These are phyloP conservation scores for Diogma glabrata DNA, from an alignment of 2,888 invertebrate genomes.

Conservation along the genomic window DNA sequence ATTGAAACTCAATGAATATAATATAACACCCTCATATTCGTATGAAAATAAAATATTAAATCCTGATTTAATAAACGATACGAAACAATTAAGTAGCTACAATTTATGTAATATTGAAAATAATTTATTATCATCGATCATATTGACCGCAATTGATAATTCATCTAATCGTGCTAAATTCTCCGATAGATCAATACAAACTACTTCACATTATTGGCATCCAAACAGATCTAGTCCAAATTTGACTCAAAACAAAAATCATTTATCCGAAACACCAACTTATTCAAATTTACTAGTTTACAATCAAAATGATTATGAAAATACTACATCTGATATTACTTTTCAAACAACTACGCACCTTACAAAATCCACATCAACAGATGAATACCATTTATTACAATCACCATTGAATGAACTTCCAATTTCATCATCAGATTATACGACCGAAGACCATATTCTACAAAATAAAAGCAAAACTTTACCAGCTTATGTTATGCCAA, in stretches of 20 bases:
- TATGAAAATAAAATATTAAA: constrained; percentile 21
- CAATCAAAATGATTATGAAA: constrained; percentile 24
- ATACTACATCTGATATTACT: constrained; percentile 5
- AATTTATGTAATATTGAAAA: constrained; percentile 34
- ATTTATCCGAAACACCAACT: constrained; percentile 22
- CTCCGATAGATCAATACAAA: constrained; percentile 33
- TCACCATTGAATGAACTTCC: constrained; percentile 4
- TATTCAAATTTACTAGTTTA: constrained; percentile 21
- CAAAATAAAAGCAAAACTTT: constrained; percentile 19
- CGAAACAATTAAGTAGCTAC: no score
- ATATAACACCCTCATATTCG: constrained; percentile 21
- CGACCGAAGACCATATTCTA: constrained; percentile 13
- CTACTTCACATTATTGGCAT: constrained; percentile 6
- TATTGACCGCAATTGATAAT: constrained; percentile 40
- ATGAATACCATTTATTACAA: constrained; percentile 13
- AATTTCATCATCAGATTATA: no score
- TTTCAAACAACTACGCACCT: no score
- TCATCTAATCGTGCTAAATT: constrained; percentile 47
- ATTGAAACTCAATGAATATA: no score
- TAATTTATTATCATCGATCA: constrained; percentile 23
- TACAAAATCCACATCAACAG: constrained; percentile 20
- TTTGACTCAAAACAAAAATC: background rate
- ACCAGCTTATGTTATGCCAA: constrained; percentile 24
- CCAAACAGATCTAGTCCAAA: background rate
- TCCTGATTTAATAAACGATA: no score